Percentiles rank a stretch among this genome's conserved stretches.
Conservation (phyloP, 2,113 vertebrate species). For the Zeus faber region DNA sequence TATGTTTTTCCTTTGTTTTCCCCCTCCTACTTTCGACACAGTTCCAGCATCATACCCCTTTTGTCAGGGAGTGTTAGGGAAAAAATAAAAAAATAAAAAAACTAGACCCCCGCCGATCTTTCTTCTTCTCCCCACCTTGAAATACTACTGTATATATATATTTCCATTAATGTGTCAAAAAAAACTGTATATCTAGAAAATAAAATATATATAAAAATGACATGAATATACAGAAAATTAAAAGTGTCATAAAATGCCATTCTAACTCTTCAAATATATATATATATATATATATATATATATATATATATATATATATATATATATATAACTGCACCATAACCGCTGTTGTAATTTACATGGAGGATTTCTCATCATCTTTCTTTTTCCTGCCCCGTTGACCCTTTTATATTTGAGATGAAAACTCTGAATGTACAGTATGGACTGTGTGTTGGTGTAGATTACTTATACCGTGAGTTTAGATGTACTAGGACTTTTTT, state of each 20-base stretch:
- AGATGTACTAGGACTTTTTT: conserved; percentile 74
- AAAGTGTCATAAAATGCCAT: conserved; percentile 29
- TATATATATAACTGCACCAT: too few species aligned
- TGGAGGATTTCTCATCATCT: conserved; percentile 16
- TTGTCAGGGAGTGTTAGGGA: conserved; percentile 64
- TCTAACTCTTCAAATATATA: conserved; percentile 13
- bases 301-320: too few species aligned
- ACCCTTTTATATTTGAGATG: conserved; percentile 73
- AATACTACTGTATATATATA: conserved; percentile 67
- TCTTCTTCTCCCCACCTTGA: conserved; percentile 34
- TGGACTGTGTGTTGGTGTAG: conserved; percentile 62
- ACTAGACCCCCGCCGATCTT: conserved; percentile 44
- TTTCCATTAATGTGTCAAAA: conserved; percentile 65
- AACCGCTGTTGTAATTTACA: conserved; percentile 30
- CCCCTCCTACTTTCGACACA: conserved; percentile 58
- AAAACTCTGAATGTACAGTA: conserved; percentile 78
- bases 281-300: too few species aligned
- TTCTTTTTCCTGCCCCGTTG: conserved; percentile 44
- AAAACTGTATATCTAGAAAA: conserved; percentile 59
- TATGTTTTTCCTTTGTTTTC: conserved; percentile 52
- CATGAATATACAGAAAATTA: conserved; percentile 41
- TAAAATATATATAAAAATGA: conserved; percentile 52
- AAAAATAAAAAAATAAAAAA: conserved; percentile 54
- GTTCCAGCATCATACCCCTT: conserved; percentile 70
- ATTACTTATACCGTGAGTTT: conserved; percentile 68